These are phyloP conservation scores for Clepsis dumicolana DNA, from an alignment of 2,888 invertebrate genomes.

Conservation along the genomic window DNA sequence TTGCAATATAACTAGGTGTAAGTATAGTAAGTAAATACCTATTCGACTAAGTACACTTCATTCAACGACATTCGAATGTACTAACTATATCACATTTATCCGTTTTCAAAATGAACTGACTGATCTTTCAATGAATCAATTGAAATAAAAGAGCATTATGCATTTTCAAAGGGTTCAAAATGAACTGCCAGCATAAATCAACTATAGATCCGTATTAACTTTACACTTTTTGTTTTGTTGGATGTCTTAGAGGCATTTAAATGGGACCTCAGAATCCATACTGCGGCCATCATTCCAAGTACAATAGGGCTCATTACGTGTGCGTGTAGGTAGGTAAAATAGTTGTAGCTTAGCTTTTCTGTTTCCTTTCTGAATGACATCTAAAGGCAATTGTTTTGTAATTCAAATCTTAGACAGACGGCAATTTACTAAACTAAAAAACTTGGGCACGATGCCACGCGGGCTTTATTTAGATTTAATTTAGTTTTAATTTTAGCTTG, in stretches of 20 bases:
- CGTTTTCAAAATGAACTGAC: background rate
- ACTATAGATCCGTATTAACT: slow-evolving; percentile 1
- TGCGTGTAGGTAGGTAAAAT: background rate
- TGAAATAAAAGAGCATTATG: slow-evolving; percentile 4
- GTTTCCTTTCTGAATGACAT: background rate
- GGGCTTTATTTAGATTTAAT: too few species aligned
- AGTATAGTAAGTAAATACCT: too few species aligned
- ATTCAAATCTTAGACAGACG: background rate
- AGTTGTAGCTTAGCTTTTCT: background rate
- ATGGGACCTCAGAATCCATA: background rate
- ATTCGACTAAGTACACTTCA: background rate
- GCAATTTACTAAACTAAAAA: background rate
- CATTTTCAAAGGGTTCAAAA: slow-evolving; percentile 3
- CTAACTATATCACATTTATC: background rate
- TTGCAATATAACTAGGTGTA: too few species aligned
- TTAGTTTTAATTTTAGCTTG: too few species aligned
- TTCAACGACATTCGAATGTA: background rate
- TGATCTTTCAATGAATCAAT: background rate
- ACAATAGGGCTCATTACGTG: background rate
- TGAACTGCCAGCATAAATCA: slow-evolving; percentile 3
- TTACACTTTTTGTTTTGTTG: slow-evolving; percentile 8
- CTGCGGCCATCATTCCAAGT: background rate
- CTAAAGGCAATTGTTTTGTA: background rate
- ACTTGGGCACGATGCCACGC: too few species aligned
- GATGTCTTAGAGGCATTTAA: slow-evolving; percentile 6